Percentiles rank a stretch among this genome's conserved stretches.
These are phyloP conservation scores for Lissocephala sabroskyi DNA, from an alignment of 2,888 invertebrate genomes.

Conservation along the genomic window DNA sequence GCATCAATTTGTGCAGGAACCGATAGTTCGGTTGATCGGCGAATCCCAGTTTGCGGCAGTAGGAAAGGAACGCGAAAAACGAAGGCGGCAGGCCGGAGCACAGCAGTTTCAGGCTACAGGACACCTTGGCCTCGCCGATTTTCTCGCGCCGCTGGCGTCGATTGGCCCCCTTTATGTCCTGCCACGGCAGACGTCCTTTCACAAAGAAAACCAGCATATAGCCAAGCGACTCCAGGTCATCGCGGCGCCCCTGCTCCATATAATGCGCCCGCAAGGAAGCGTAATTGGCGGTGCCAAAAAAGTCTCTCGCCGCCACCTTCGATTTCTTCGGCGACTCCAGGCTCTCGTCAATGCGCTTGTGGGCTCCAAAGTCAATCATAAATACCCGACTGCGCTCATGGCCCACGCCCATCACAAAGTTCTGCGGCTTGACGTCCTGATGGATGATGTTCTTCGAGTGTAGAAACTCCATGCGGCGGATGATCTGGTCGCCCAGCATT, in stretches of 20 bases:
- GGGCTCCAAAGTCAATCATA: constrained; percentile 97
- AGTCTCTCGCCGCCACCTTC: too few relatives aligned
- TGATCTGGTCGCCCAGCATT: constrained; percentile 95
- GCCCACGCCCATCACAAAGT: constrained; percentile 98
- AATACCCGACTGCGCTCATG: constrained; percentile 97
- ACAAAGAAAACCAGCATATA: constrained; percentile 99
- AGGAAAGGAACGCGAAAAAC: constrained; percentile 99
- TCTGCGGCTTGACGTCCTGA: constrained; percentile 97
- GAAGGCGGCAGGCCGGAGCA: constrained; percentile 98
- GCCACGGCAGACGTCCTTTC: constrained; percentile 93
- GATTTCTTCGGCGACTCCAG: constrained; percentile 89
- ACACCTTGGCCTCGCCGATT: constrained; percentile 99
- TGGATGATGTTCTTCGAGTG: constrained; percentile 99
- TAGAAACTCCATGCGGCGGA: constrained; percentile 95
- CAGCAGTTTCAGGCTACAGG: constrained; percentile 94
- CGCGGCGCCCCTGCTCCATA: constrained; percentile 96
- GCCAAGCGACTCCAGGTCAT: constrained; percentile 98
- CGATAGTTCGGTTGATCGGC: constrained; percentile 98
- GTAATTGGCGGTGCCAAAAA: constrained; percentile 93
- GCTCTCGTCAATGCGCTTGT: constrained; percentile 97
- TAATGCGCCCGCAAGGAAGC: constrained; percentile 98
- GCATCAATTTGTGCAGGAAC: too few relatives aligned
- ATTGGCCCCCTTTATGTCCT: constrained; percentile 94
- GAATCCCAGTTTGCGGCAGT: constrained; percentile 95
- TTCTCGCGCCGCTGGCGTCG: constrained; percentile 99